phyloP scores from a whole-genome alignment of 2,113 vertebrate genomes.

The Epinephelus moara region DNA sequence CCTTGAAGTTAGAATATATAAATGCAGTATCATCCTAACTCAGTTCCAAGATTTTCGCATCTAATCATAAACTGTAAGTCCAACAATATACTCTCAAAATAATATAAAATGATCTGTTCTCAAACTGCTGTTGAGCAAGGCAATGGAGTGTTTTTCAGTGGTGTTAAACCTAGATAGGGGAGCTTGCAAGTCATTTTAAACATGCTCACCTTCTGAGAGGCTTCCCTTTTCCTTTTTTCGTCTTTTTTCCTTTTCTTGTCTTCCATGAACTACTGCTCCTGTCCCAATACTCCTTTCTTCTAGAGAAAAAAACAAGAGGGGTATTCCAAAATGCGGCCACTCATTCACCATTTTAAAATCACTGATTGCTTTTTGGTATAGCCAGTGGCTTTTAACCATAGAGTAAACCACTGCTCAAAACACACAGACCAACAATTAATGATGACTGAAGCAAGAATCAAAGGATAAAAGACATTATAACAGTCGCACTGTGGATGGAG shows the following conservation, averaged over 20 bases:
- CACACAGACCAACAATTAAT: background rate
- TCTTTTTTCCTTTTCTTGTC: conserved; percentile 99
- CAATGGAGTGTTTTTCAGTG: background rate
- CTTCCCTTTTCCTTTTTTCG: conserved; percentile 99
- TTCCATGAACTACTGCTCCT: conserved; percentile 99
- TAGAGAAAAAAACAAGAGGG: conserved; percentile 49
- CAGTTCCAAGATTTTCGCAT: background rate
- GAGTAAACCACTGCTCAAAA: background rate
- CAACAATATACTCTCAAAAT: too few relatives aligned
- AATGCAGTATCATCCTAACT: background rate
- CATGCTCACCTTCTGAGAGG: conserved; percentile 94
- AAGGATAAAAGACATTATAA: background rate
- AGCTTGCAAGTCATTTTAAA: conserved; percentile 8
- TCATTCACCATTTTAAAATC: background rate
- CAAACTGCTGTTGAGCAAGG: background rate
- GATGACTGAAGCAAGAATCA: background rate
- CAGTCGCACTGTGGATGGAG: background rate
- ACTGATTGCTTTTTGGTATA: background rate
- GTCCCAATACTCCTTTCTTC: conserved; percentile 95
- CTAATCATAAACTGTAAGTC: background rate
- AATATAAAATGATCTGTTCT: too few relatives aligned
- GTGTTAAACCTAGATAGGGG: background rate
- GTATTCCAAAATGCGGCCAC: conserved; percentile 6
- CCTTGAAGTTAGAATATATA: background rate
- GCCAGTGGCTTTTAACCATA: background rate